Percentiles rank a stretch among this genome's conserved stretches.
phyloP scores from a whole-genome alignment of 2,888 invertebrate genomes.

The Drosophila cognata region DNA sequence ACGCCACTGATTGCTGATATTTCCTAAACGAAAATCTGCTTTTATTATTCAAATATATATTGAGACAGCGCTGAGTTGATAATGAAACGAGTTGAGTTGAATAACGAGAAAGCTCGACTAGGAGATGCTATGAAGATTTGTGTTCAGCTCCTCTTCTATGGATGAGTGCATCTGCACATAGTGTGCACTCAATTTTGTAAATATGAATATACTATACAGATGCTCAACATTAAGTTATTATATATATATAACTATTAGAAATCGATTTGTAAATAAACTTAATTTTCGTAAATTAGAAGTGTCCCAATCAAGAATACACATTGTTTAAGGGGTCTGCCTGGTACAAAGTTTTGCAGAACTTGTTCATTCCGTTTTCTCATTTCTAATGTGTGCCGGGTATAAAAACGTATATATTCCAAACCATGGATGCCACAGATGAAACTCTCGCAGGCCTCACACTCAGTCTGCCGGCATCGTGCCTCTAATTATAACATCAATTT shows the following conservation, averaged over 20 bases:
- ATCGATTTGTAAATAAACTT: neutral
- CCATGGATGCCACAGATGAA: constrained; percentile 28
- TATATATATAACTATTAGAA: neutral
- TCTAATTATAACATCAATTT: constrained; percentile 73
- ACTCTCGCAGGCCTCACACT: constrained; percentile 44
- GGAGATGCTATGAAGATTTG: neutral
- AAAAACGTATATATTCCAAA: constrained; percentile 25
- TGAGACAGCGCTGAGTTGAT: constrained; percentile 40
- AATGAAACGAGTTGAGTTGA: constrained; percentile 52
- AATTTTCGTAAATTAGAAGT: neutral
- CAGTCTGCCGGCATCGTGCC: constrained; percentile 74
- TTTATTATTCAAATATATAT: neutral
- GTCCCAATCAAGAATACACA: neutral
- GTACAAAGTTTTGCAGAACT: neutral
- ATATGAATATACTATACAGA: neutral
- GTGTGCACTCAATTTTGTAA: neutral
- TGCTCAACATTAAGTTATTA: neutral
- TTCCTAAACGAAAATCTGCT: neutral
- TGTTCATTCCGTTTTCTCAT: neutral
- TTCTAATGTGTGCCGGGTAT: neutral
- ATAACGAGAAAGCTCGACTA: neutral
- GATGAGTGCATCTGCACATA: neutral
- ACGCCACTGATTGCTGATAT: neutral
- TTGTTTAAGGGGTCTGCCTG: neutral
- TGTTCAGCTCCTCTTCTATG: neutral